A percentile compares a stretch with the other conserved stretches of the same genome.
phyloP scores from a whole-genome alignment of 1,140 invertebrate species.

The Drosophila mauritiana region DNA sequence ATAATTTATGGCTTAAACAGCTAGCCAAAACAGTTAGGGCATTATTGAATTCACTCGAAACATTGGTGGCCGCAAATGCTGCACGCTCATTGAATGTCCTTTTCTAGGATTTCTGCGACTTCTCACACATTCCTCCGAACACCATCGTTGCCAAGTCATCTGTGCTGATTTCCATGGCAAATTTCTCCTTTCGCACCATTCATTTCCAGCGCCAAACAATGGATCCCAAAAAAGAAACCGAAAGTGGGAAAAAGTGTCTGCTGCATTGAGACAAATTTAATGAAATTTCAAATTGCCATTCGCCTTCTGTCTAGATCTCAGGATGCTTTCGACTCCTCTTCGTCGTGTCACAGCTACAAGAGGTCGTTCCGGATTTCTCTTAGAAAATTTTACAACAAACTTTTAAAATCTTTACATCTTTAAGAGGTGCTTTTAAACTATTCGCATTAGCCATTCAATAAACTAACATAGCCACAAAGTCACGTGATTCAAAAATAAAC shows the following conservation, averaged over 20 bases:
- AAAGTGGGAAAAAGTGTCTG: slow-evolving; percentile 27
- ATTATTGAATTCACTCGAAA: slow-evolving; percentile 67
- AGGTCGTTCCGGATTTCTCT: slow-evolving; percentile 3
- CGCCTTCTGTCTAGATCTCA: slow-evolving; percentile 61
- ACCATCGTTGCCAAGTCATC: slow-evolving; percentile 38
- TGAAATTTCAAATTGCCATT: slow-evolving; percentile 80
- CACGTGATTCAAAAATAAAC: too few species aligned
- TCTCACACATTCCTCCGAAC: too few species aligned
- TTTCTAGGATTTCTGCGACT: background rate
- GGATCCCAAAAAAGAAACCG: slow-evolving; percentile 17
- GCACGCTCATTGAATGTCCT: slow-evolving; percentile 15
- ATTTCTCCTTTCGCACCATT: slow-evolving; percentile 37
- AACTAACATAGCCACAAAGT: too few species aligned
- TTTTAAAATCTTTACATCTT: background rate
- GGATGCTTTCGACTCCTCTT: slow-evolving; percentile 27
- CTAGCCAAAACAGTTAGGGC: slow-evolving; percentile 31
- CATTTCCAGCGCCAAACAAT: slow-evolving; percentile 42
- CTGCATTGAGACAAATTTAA: slow-evolving; percentile 71
- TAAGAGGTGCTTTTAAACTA: too few species aligned
- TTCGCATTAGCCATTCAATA: too few species aligned
- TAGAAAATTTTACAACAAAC: background rate
- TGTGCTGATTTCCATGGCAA: slow-evolving; percentile 48
- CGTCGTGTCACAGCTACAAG: background rate
- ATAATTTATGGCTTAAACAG: slow-evolving; percentile 63
- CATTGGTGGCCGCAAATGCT: slow-evolving; percentile 32